A percentile compares a stretch with the other conserved stretches of the same genome.
These are phyloP conservation scores for Molorchus minor DNA, from an alignment of 2,888 invertebrate genomes.

Conservation along the genomic window DNA sequence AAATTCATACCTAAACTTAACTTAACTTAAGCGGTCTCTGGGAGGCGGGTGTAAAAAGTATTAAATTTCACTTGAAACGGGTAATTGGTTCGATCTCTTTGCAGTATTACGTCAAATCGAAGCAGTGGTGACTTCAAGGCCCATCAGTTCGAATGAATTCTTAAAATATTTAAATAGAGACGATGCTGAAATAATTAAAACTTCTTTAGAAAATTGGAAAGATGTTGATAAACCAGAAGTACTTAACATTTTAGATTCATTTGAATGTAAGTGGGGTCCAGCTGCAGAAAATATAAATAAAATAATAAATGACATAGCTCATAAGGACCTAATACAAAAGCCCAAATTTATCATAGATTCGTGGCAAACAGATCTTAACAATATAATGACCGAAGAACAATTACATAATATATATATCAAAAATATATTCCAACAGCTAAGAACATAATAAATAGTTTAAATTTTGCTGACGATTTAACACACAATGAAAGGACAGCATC, in stretches of 20 bases:
- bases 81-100: neutral
- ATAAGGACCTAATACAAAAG: neutral
- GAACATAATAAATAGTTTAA: too few relatives aligned
- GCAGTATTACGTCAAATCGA: neutral
- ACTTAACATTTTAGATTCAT: neutral
- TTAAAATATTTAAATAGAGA: too few relatives aligned
- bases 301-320: constrained; percentile 6
- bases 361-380: neutral
- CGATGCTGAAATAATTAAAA: too few relatives aligned
- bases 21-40: constrained; percentile 37
- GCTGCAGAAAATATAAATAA: neutral
- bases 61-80: constrained; percentile 31
- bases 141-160: too few relatives aligned
- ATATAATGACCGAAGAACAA: neutral
- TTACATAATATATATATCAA: too few relatives aligned
- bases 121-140: neutral
- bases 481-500: too few relatives aligned
- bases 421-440: too few relatives aligned
- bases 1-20: constrained; percentile 31
- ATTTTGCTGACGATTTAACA: too few relatives aligned
- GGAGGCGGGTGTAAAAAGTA: constrained; percentile 36
- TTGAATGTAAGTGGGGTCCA: constrained; percentile 3
- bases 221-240: neutral
- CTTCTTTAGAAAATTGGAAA: neutral
- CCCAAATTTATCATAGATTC: constrained; percentile 12